A percentile compares a stretch with the other conserved stretches of the same genome.
Evolutionary conservation across 2,113 vertebrate genomes (phyloP).

Genomic region (Thymallus thymallus): DNA sequence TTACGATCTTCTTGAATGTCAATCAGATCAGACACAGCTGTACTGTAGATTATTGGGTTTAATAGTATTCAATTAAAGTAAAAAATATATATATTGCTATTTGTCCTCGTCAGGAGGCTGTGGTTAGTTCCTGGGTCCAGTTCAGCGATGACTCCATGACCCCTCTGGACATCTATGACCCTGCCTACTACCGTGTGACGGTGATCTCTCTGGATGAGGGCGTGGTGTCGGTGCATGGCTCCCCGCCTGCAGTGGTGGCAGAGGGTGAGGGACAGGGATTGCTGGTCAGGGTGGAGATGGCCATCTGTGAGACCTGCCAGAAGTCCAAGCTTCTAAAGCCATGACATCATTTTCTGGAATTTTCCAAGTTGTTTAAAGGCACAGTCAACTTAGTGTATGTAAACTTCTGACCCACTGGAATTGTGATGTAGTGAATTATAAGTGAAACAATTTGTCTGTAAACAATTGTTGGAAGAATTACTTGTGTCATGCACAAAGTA

Average conservation of each 20-base stretch:
- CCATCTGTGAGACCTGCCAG: slow-evolving; percentile 86
- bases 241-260: slow-evolving; percentile 73
- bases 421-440: too few relatives aligned
- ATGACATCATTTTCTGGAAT: too few relatives aligned
- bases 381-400: too few relatives aligned
- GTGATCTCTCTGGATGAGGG: slow-evolving; percentile 84
- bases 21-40: background rate
- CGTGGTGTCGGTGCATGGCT: slow-evolving; percentile 81
- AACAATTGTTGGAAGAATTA: too few relatives aligned
- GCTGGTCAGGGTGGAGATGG: slow-evolving; percentile 84
- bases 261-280: slow-evolving; percentile 84
- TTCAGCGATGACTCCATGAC: slow-evolving; percentile 90
- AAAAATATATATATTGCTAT: too few relatives aligned
- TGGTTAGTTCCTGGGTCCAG: slow-evolving; percentile 89
- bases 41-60: background rate
- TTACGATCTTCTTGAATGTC: background rate
- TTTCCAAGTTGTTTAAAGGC: too few relatives aligned
- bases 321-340: too few relatives aligned
- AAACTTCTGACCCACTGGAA: too few relatives aligned
- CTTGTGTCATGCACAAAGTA: too few relatives aligned
- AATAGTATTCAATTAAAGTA: too few relatives aligned
- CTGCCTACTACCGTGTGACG: slow-evolving; percentile 78
- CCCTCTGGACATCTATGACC: slow-evolving; percentile 87
- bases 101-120: slow-evolving; percentile 77
- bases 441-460: too few relatives aligned